A percentile compares a stretch with the other conserved stretches of the same genome.
These are phyloP conservation scores for Diachrysia chrysitis DNA, from an alignment of 2,888 invertebrate species.

Conservation along the genomic window DNA sequence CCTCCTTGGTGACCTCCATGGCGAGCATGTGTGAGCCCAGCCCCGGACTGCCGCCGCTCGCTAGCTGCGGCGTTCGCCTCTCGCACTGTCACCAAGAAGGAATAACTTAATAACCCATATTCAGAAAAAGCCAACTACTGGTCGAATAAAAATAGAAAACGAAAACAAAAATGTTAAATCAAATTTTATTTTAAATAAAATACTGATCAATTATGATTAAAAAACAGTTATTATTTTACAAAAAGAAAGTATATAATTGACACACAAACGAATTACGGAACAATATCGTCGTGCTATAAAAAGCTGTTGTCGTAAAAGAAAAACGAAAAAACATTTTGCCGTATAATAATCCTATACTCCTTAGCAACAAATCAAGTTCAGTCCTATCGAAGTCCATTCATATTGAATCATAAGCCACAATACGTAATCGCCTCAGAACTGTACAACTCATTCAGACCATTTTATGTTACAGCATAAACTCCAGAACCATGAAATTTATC, in stretches of 20 bases:
- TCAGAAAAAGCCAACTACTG: background rate
- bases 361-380: conserved; percentile 58
- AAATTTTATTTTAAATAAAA: background rate
- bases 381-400: conserved; percentile 66
- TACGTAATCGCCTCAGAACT: conserved; percentile 70
- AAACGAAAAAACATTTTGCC: conserved; percentile 30
- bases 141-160: background rate
- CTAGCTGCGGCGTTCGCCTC: conserved; percentile 85
- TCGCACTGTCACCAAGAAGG: conserved; percentile 77
- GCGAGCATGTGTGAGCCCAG: conserved; percentile 90
- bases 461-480: conserved; percentile 79
- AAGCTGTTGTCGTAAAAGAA: conserved; percentile 27
- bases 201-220: background rate
- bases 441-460: conserved; percentile 71
- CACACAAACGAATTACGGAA: background rate
- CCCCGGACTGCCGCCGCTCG: conserved; percentile 83
- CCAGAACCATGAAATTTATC: conserved; percentile 81
- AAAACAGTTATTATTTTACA: background rate
- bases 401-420: conserved; percentile 73
- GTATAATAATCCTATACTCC: conserved; percentile 44
- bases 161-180: background rate
- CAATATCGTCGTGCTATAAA: conserved; percentile 3
- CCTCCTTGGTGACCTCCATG: conserved; percentile 96
- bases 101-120: background rate
- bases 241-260: background rate